phyloP scores from a whole-genome alignment of 2,888 invertebrate species.

The Junonia oenone region DNA sequence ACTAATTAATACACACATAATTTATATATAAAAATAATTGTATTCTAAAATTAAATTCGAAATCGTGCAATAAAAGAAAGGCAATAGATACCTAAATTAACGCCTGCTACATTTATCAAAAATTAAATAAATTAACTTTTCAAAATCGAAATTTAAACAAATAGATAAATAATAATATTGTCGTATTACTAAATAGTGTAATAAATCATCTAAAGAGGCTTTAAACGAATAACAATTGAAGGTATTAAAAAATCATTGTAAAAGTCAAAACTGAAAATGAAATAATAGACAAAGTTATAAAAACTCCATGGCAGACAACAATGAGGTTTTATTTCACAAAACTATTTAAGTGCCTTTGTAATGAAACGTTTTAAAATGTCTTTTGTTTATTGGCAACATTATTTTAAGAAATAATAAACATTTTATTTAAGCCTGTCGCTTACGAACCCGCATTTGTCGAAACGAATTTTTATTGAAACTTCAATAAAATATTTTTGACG shows the following conservation, averaged over 20 bases:
- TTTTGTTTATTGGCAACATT: not conserved
- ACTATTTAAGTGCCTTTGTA: not conserved
- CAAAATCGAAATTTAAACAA: too few relatives aligned
- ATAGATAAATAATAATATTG: not conserved
- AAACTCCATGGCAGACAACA: not conserved
- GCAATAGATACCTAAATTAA: too few relatives aligned
- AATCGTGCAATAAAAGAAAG: too few relatives aligned
- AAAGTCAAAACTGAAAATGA: not conserved
- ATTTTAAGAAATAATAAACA: not conserved
- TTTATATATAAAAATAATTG: too few relatives aligned
- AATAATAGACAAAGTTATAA: not conserved
- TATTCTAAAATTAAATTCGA: too few relatives aligned
- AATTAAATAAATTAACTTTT: too few relatives aligned
- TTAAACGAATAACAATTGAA: not conserved
- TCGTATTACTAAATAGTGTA: not conserved
- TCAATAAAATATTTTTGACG: too few relatives aligned
- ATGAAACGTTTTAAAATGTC: not conserved
- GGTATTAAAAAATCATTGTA: not conserved
- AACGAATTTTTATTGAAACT: not conserved
- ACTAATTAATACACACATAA: too few relatives aligned
- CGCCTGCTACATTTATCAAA: too few relatives aligned
- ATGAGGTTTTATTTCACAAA: not conserved
- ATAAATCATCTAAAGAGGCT: not conserved
- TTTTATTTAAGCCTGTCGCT: not conserved
- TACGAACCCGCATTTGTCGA: not conserved